phyloP scores from a whole-genome alignment of 2,888 invertebrate species.

The Tholera decimalis region DNA sequence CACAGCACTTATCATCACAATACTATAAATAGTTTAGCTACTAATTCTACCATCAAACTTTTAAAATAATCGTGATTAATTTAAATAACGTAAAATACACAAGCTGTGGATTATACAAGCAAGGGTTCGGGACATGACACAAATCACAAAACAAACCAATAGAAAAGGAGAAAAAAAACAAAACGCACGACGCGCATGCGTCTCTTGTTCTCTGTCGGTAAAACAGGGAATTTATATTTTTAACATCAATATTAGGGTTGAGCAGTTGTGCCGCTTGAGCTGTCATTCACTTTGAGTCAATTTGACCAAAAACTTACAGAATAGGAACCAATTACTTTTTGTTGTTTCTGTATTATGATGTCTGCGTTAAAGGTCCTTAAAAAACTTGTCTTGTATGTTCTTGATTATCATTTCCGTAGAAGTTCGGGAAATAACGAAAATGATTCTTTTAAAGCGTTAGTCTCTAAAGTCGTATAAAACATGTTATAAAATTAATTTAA shows the following conservation, averaged over 20 bases:
- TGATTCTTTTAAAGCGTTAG: no score
- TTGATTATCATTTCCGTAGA: no score
- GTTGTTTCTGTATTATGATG: no score
- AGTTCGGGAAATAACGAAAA: no score
- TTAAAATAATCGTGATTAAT: constrained; percentile 76
- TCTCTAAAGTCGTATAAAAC: no score
- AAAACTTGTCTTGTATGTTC: no score
- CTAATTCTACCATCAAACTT: constrained; percentile 85
- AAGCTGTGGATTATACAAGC: constrained; percentile 84
- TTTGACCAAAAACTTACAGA: neutral
- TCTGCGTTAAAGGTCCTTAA: no score
- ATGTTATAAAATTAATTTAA: neutral
- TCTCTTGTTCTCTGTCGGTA: constrained; percentile 79
- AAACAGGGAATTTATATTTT: constrained; percentile 75
- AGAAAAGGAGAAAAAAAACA: constrained; percentile 83
- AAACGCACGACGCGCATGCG: constrained; percentile 87
- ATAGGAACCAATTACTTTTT: no score
- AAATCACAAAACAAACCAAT: constrained; percentile 90
- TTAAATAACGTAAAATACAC: constrained; percentile 86
- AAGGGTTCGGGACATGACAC: constrained; percentile 87
- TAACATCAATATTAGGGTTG: constrained; percentile 74
- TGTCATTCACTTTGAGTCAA: constrained; percentile 20
- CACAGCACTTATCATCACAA: constrained; percentile 91
- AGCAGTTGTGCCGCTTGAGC: neutral
- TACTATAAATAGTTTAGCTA: constrained; percentile 82